Conservation (phyloP, 2,797 vertebrate genomes). For the Clarias platycephalus region DNA sequence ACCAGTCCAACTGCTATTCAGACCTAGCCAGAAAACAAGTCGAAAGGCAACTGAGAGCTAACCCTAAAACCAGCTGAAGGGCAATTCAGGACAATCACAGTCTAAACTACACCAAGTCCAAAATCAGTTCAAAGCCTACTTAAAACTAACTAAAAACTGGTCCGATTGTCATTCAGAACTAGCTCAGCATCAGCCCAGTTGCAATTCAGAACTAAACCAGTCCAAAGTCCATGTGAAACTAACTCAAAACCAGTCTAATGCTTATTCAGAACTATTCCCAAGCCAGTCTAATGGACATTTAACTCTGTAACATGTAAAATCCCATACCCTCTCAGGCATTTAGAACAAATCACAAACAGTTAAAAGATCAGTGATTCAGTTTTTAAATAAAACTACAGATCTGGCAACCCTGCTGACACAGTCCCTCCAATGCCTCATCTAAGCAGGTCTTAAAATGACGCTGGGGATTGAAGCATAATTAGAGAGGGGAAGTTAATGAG, state of each 20-base stretch:
- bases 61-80: neutral
- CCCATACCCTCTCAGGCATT: too few species aligned
- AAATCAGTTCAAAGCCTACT: neutral
- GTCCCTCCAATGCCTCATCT: neutral
- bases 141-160: neutral
- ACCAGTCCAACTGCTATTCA: neutral
- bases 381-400: neutral
- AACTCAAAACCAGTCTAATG: neutral
- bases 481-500: conserved; percentile 15
- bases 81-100: neutral
- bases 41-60: neutral
- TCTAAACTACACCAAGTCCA: too few species aligned
- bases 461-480: conserved; percentile 5
- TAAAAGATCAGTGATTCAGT: neutral
- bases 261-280: neutral
- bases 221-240: too few species aligned
- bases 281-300: neutral
- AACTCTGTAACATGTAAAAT: too few species aligned
- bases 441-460: too few species aligned
- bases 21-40: neutral
- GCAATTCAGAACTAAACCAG: neutral
- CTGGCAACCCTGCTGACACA: neutral
- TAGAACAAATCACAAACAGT: too few species aligned
- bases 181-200: neutral
- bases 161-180: neutral